phyloP scores from a whole-genome alignment of 2,888 invertebrate species.

The Dicyrtomina minuta region DNA sequence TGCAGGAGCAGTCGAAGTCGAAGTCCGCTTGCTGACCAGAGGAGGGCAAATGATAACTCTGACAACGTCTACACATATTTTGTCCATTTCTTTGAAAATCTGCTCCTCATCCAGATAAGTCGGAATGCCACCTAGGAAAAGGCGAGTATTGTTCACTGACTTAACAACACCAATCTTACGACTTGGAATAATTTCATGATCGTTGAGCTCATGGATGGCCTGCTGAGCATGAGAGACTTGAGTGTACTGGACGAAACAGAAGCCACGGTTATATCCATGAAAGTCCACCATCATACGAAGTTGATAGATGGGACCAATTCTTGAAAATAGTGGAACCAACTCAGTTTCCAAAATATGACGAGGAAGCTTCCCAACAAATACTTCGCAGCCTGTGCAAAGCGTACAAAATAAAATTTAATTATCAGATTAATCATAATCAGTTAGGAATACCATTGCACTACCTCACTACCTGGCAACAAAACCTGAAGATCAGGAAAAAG shows the following conservation, averaged over 20 bases:
- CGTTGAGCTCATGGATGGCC: slow-evolving; percentile 68
- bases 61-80: slow-evolving; percentile 68
- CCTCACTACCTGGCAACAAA: too few species aligned
- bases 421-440: too few species aligned
- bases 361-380: slow-evolving; percentile 78
- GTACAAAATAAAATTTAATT: not conserved
- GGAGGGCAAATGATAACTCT: slow-evolving; percentile 68
- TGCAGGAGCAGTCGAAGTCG: too few species aligned
- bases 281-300: slow-evolving; percentile 82
- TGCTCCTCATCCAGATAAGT: slow-evolving; percentile 67
- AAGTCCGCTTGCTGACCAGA: slow-evolving; percentile 62
- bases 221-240: slow-evolving; percentile 64
- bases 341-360: slow-evolving; percentile 75
- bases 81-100: slow-evolving; percentile 63
- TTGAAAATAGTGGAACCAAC: slow-evolving; percentile 70
- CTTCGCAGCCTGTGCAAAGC: slow-evolving; percentile 60
- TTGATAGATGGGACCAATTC: slow-evolving; percentile 69
- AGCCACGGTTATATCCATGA: slow-evolving; percentile 74
- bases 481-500: not conserved
- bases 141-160: slow-evolving; percentile 78
- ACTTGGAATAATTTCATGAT: slow-evolving; percentile 66
- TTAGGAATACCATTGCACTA: not conserved
- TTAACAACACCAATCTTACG: slow-evolving; percentile 71
- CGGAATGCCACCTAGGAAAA: slow-evolving; percentile 75
- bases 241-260: slow-evolving; percentile 72